Evolutionary conservation across 2,113 vertebrate species (phyloP).

Genomic region (Miniopterus natalensis): DNA sequence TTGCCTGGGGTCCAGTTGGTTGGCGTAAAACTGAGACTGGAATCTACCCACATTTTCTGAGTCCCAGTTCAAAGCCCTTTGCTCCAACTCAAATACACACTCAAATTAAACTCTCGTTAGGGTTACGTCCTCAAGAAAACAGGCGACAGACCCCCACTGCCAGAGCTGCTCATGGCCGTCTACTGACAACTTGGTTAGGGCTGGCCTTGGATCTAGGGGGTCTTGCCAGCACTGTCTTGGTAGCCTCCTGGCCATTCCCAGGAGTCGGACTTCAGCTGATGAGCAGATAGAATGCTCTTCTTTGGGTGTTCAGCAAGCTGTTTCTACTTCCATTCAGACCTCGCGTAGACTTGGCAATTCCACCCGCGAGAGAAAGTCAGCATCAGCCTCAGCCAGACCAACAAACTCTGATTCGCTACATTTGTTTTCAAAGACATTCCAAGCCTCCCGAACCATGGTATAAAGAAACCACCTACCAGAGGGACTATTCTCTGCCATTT

Average conservation of each 20-base stretch:
- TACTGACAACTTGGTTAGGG: too few relatives aligned
- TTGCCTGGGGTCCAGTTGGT: background rate
- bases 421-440: constrained; percentile 67
- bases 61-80: background rate
- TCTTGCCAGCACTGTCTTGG: background rate
- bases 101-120: background rate
- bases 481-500: constrained; percentile 69
- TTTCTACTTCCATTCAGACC: constrained; percentile 80
- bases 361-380: constrained; percentile 26
- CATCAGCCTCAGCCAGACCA: constrained; percentile 78
- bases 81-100: background rate
- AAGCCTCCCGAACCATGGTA: constrained; percentile 37
- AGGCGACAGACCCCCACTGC: too few relatives aligned
- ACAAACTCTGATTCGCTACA: constrained; percentile 62
- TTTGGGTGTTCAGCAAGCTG: constrained; percentile 13
- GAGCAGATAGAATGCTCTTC: background rate
- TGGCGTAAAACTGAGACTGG: background rate
- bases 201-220: background rate
- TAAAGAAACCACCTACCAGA: constrained; percentile 75
- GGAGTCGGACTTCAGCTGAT: background rate
- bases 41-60: background rate
- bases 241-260: background rate
- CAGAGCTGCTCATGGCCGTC: too few relatives aligned
- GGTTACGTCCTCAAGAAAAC: too few relatives aligned
- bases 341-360: constrained; percentile 73